Base-by-base conservation (phyloP, 2,888 invertebrate species). In the Drosophila ustulata region DNA sequence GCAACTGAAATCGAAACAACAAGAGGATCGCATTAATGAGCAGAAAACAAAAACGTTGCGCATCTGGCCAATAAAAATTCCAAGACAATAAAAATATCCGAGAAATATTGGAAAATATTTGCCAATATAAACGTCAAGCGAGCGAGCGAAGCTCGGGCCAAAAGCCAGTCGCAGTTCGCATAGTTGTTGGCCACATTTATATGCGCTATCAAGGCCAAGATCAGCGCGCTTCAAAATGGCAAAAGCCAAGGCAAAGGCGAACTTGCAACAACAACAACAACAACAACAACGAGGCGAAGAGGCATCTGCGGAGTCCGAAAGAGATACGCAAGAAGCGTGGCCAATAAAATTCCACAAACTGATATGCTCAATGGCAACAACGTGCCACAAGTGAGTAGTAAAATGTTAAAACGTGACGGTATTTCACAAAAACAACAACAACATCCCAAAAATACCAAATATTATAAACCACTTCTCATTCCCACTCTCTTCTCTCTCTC, bases 181-280 rank as follows among this genome's bases (percentile, higher is more conserved):
- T 43, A 59, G 70, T 64, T 65, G 39, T 43, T 56, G 71, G 64
- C 52, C 78, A 77, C 85, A 89, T 85, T 80, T 80, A 88, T 76
- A 78, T 57, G 84, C 84, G 82, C 88, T 85, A 85, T 89, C 85
- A 85, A 85, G 88, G 89, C 88, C 85, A 89, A 88, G 88, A 85
- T 89, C 85, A 85, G 85, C 52, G 52, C 73, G 78, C 78, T 69
- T 62, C 63, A 47, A 73, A 79, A 76, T 68, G 85, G 73, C 78
- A 70, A 73, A 58, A 67, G 68, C 61, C 68, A 72, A 65, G 66
- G 49, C 75, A 25, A 43, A 57, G 68, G 51, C 66, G 34, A 28
- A 58, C 37, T 30, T 26, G 18, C 55, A 52, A 13, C 55, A 49
- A 13, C 56, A 53, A 8, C 50, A 59, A 39, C 49, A 52, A 46